These are phyloP conservation scores for Falco berigora DNA, from an alignment of 2,797 vertebrate species.

Conservation along the genomic window DNA sequence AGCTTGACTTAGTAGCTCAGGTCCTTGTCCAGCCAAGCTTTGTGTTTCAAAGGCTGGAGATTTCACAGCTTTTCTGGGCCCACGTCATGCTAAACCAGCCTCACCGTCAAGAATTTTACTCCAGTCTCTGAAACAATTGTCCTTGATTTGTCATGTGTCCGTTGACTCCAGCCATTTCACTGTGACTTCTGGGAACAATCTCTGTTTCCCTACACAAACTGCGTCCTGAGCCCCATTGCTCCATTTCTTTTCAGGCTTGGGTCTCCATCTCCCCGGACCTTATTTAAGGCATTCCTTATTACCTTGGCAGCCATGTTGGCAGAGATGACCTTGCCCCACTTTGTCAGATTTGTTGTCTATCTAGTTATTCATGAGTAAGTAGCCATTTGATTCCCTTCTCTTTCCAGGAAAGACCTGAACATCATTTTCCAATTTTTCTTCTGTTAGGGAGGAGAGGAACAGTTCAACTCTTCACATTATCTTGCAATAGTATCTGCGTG, in stretches of 20 bases:
- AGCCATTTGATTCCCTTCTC: background rate
- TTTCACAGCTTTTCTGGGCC: background rate
- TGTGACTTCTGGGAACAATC: background rate
- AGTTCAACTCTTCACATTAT: accelerated
- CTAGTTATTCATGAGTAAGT: background rate
- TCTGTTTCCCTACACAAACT: background rate
- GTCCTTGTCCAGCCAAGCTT: background rate
- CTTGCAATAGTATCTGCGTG: background rate
- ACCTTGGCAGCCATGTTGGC: background rate
- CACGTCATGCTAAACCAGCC: background rate
- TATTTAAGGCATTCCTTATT: background rate
- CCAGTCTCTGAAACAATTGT: background rate
- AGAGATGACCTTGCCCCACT: background rate
- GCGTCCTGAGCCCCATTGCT: background rate
- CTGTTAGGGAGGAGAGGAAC: background rate
- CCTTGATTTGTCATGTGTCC: background rate
- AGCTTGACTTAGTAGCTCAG: background rate
- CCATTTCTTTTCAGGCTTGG: background rate
- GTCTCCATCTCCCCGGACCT: background rate
- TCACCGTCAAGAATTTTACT: background rate
- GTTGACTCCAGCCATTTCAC: background rate
- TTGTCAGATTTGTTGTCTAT: background rate
- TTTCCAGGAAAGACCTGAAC: background rate
- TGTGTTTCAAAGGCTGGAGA: background rate
- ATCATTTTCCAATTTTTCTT: background rate